Base-by-base conservation (phyloP, 30 jellyfish, hydroid and myxozoan genomes). In the Pseudorhiza aurosa region DNA sequence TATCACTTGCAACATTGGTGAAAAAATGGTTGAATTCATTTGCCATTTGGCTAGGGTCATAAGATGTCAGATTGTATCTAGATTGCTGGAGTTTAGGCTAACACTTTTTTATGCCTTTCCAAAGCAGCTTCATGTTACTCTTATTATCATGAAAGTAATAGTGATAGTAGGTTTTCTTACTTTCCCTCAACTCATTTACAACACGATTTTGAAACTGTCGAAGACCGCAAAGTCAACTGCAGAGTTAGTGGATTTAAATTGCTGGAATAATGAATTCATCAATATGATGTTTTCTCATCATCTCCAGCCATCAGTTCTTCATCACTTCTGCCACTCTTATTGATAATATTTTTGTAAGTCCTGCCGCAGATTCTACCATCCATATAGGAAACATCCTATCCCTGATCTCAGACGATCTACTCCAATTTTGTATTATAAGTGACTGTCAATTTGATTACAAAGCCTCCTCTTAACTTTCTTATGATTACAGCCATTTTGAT, bases 41-140 rank as follows among this genome's bases (percentile, higher is more conserved):
- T 10, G 80, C 60, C 35, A 36, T 65, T 15, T 4, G 9, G 35
- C 63, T 36, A 10, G 80, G 18, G 27, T 65, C 80, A n/a, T n/a
- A n/a, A 33, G 64, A 8, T 36, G 62, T 65, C 18, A 65, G 37
- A 37, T 65, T 65, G 14, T 79, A 85, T 49, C 68, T 81, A 65
- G 69, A 53, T 65, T 81, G 85, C 93, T 81, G 67, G 21, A 81
- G 72, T 47, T 81, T 81, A 29, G 35, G n/a, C n/a, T n/a, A n/a
- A n/a, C n/a, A n/a, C n/a, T n/a, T n/a, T 28, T 47, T 69, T 47
- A 69, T 57, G 19, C 75, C 87, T 1, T 42, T 21, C 87, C 64
- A 73, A 14, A 51, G 12, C 15, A 59, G 47, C 65, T 60, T 77
- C 81, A 58, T 77, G 44, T 77, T 77, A 43, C 43, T 40, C n/a